Conservation (phyloP, 2,888 invertebrate genomes). For the Ashinkailepas kermadecensis region DNA sequence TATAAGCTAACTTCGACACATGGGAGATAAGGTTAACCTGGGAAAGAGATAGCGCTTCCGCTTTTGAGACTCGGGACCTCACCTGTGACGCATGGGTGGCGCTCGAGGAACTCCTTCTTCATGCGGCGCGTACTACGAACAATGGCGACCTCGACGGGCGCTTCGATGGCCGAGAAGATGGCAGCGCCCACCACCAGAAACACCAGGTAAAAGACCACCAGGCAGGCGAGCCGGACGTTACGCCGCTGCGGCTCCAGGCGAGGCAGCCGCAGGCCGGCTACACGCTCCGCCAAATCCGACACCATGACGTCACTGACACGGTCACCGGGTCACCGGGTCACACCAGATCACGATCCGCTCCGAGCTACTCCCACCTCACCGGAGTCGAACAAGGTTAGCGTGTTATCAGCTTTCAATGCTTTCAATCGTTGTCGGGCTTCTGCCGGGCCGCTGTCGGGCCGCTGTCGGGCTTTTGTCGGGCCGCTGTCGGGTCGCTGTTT, state of each 20-base stretch:
- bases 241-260: background rate
- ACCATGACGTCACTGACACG: background rate
- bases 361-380: no score
- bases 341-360: no score
- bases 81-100: conserved; percentile 60
- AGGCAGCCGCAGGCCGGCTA: background rate
- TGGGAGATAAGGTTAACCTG: no score
- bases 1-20: no score
- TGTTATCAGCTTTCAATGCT: no score
- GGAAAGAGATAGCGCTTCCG: no score
- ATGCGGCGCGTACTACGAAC: conserved; percentile 50
- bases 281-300: background rate
- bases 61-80: conserved; percentile 33
- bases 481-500: no score
- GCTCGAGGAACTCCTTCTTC: conserved; percentile 54
- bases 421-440: no score
- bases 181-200: conserved; percentile 64
- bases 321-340: no score
- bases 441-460: no score
- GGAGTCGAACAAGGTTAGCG: no score
- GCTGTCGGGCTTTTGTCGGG: no score
- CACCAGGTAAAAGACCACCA: conserved; percentile 46
- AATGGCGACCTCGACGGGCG: conserved; percentile 56
- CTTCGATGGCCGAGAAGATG: conserved; percentile 71
- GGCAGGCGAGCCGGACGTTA: background rate